Conservation (phyloP, 1,140 invertebrate genomes). For the Elymnias hypermnestra region DNA sequence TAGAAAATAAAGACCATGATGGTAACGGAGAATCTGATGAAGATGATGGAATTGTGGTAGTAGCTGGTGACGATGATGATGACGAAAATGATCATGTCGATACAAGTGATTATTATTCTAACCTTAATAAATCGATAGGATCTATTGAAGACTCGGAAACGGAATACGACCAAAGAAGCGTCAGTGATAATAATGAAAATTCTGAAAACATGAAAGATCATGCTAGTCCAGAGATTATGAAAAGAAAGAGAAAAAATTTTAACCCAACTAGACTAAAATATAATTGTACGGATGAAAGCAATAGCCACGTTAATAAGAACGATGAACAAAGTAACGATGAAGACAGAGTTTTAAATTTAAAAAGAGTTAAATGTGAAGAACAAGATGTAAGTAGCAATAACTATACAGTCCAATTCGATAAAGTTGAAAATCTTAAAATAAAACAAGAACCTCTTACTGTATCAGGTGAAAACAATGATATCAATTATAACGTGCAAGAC, state of each 20-base stretch:
- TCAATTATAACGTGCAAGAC: slow-evolving; percentile 41
- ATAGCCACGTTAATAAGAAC: slow-evolving; percentile 23
- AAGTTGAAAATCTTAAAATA: slow-evolving; percentile 29
- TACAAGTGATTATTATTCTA: slow-evolving; percentile 69
- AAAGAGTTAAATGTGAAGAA: slow-evolving; percentile 57
- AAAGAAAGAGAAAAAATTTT: slow-evolving; percentile 92
- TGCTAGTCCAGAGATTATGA: slow-evolving; percentile 71
- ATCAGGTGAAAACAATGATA: slow-evolving; percentile 45
- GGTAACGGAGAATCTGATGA: slow-evolving; percentile 70
- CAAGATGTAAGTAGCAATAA: slow-evolving; percentile 21
- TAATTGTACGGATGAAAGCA: slow-evolving; percentile 29
- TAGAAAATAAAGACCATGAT: slow-evolving; percentile 73
- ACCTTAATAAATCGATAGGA: slow-evolving; percentile 51
- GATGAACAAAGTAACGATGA: slow-evolving; percentile 28
- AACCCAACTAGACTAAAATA: slow-evolving; percentile 87
- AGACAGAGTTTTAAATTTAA: slow-evolving; percentile 53
- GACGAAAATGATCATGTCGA: slow-evolving; percentile 79
- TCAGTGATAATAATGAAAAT: slow-evolving; percentile 86
- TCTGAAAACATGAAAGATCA: slow-evolving; percentile 61
- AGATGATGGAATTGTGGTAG: slow-evolving; percentile 80
- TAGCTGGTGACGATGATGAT: slow-evolving; percentile 80
- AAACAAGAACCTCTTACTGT: slow-evolving; percentile 40
- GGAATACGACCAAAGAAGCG: slow-evolving; percentile 82
- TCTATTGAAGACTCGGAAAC: slow-evolving; percentile 77
- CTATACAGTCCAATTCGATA: slow-evolving; percentile 19